Conservation (phyloP, 2,113 vertebrate species). For the Anguilla japonica region DNA sequence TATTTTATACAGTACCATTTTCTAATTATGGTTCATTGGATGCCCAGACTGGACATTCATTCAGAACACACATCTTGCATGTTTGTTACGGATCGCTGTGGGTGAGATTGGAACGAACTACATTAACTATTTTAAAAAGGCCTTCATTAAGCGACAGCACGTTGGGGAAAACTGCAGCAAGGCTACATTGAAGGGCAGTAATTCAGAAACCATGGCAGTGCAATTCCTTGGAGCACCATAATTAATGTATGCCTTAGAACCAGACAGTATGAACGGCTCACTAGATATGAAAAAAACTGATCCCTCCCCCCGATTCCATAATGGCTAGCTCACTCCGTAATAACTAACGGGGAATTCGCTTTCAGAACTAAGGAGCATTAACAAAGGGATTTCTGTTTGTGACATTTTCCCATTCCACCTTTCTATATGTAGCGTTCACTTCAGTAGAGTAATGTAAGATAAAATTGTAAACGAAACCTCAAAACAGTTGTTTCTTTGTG, state of each 20-base stretch:
- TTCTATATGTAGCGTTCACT: not conserved
- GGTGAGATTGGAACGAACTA: conserved; percentile 64
- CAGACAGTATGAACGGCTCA: conserved; percentile 49
- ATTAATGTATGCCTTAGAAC: conserved; percentile 68
- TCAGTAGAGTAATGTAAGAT: not conserved
- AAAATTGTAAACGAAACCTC: no score
- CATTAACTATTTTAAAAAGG: conserved; percentile 61
- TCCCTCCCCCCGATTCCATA: not conserved
- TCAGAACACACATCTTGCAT: conserved; percentile 66
- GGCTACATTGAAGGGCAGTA: conserved; percentile 54
- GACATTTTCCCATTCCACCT: not conserved
- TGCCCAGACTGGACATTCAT: conserved; percentile 49
- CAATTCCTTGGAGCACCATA: conserved; percentile 59
- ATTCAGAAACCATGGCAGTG: conserved; percentile 48
- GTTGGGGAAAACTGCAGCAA: conserved; percentile 30
- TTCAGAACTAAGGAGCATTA: not conserved
- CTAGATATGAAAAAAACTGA: conserved; percentile 46
- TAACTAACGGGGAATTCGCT: not conserved
- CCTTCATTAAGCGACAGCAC: conserved; percentile 40
- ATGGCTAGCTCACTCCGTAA: no score
- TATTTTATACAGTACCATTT: not conserved
- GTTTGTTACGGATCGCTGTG: conserved; percentile 55
- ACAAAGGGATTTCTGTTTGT: not conserved
- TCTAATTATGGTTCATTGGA: not conserved
- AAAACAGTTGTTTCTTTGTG: not conserved